Evolutionary conservation across 2,888 invertebrate genomes (phyloP).

Genomic region (Embidobia sp.): DNA sequence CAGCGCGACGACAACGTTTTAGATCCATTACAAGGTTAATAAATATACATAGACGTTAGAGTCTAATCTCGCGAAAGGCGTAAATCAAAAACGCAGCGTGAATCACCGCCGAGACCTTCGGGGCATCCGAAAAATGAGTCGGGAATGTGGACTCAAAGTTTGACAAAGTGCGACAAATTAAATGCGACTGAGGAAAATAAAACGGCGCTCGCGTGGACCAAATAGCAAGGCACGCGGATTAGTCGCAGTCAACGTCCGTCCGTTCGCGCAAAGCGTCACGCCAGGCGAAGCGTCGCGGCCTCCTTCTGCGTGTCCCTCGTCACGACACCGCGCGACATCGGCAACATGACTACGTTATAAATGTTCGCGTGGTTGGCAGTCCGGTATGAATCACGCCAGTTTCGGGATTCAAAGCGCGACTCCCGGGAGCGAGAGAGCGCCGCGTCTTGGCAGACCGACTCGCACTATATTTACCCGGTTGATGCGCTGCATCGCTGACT

Average conservation of each 20-base stretch:
- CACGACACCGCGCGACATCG: conserved; percentile 65
- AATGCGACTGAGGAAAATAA: conserved; percentile 2
- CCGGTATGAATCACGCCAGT: conserved; percentile 71
- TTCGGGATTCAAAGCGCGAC: conserved; percentile 70
- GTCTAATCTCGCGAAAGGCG: too few species aligned
- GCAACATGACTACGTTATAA: conserved; percentile 67
- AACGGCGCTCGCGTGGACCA: conserved; percentile 8
- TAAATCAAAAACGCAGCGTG: too few species aligned
- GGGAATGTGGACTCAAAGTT: too few species aligned
- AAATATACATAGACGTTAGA: too few species aligned
- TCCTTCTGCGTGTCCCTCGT: conserved; percentile 51
- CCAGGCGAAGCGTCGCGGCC: conserved; percentile 62
- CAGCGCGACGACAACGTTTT: too few species aligned
- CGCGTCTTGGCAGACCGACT: conserved; percentile 56
- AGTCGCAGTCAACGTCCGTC: conserved; percentile 67
- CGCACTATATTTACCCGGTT: conserved; percentile 61
- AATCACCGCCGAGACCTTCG: too few species aligned
- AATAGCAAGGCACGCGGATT: conserved; percentile 41
- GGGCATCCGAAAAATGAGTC: too few species aligned
- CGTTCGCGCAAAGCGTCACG: conserved; percentile 68
- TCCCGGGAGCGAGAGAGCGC: conserved; percentile 57
- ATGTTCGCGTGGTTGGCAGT: conserved; percentile 66
- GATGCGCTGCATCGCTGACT: conserved; percentile 50
- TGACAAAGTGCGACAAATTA: conserved; percentile 5
- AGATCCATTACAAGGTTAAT: too few species aligned